phyloP scores from a whole-genome alignment of 2,797 vertebrate species.

The Coregonus sp. region DNA sequence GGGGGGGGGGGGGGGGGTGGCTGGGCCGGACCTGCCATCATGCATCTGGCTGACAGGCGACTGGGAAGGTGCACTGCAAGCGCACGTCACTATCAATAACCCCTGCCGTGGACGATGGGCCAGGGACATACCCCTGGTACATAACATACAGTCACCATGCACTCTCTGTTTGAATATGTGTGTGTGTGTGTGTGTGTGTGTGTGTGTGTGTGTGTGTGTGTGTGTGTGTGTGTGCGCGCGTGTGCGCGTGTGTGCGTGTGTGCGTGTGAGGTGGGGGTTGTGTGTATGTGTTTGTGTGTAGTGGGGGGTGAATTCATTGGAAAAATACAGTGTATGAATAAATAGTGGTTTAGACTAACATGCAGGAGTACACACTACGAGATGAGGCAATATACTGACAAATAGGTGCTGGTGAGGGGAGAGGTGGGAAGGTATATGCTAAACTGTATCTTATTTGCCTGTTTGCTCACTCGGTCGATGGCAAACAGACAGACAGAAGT shows the following conservation, averaged over 20 bases:
- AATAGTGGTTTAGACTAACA: slow-evolving; percentile 30
- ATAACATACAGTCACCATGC: slow-evolving; percentile 16
- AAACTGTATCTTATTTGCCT: background rate
- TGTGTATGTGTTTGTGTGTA: slow-evolving; percentile 2
- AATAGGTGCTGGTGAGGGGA: slow-evolving; percentile 36
- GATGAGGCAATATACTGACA: background rate
- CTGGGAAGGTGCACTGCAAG: slow-evolving; percentile 84
- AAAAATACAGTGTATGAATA: slow-evolving; percentile 59
- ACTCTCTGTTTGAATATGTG: background rate
- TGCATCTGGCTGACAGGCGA: slow-evolving; percentile 77
- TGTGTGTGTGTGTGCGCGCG: background rate
- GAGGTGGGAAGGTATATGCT: slow-evolving; percentile 25
- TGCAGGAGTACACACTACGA: slow-evolving; percentile 12
- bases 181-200: background rate
- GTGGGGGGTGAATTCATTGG: slow-evolving; percentile 35
- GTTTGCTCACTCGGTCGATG: background rate
- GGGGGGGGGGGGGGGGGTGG: slow-evolving; percentile 56
- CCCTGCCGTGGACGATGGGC: slow-evolving; percentile 72
- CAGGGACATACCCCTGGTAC: slow-evolving; percentile 48
- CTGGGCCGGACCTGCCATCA: slow-evolving; percentile 80
- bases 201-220: background rate
- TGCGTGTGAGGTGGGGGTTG: slow-evolving; percentile 16
- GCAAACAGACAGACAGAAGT: background rate
- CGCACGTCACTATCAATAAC: slow-evolving; percentile 86
- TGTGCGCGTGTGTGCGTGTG: background rate